These are phyloP conservation scores for Microhierax caerulescens DNA, from an alignment of 2,797 vertebrate genomes.

Conservation along the genomic window DNA sequence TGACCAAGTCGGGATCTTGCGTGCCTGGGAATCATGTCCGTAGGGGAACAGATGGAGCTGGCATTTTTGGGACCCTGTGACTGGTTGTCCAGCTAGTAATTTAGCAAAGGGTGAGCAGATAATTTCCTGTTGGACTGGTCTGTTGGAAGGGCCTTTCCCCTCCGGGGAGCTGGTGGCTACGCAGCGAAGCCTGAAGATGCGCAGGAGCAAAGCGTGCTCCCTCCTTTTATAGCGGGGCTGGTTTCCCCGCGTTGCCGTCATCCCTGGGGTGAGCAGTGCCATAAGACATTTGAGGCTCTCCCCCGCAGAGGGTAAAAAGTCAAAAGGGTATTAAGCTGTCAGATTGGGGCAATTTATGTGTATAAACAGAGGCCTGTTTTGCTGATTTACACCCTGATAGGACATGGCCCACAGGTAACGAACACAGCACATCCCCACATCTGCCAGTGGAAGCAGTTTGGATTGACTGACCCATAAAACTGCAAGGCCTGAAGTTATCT, in stretches of 20 bases:
- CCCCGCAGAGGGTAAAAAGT: conserved; percentile 67
- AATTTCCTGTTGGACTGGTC: conserved; percentile 68
- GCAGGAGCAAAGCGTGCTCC: neutral
- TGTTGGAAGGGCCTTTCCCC: conserved; percentile 50
- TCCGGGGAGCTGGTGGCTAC: conserved; percentile 17
- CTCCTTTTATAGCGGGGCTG: conserved; percentile 39
- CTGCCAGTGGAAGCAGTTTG: conserved; percentile 65
- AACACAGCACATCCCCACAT: conserved; percentile 61
- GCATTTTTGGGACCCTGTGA: conserved; percentile 40
- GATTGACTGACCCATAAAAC: conserved; percentile 75
- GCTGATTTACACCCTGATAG: conserved; percentile 71
- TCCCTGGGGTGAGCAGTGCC: neutral
- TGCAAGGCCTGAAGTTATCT: conserved; percentile 65
- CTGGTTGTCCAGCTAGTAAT: conserved; percentile 34
- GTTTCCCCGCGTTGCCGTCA: neutral
- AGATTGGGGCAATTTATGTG: conserved; percentile 68
- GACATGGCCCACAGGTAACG: conserved; percentile 67
- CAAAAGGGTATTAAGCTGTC: conserved; percentile 73
- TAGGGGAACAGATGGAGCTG: conserved; percentile 27
- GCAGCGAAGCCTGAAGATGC: conserved; percentile 58
- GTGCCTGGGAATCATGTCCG: conserved; percentile 50
- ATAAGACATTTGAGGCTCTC: conserved; percentile 59
- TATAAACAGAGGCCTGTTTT: conserved; percentile 70
- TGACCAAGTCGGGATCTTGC: neutral
- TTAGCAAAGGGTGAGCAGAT: conserved; percentile 47